Evolutionary conservation across 2,888 invertebrate species (phyloP).

Genomic region (Neoscelio sp.): DNA sequence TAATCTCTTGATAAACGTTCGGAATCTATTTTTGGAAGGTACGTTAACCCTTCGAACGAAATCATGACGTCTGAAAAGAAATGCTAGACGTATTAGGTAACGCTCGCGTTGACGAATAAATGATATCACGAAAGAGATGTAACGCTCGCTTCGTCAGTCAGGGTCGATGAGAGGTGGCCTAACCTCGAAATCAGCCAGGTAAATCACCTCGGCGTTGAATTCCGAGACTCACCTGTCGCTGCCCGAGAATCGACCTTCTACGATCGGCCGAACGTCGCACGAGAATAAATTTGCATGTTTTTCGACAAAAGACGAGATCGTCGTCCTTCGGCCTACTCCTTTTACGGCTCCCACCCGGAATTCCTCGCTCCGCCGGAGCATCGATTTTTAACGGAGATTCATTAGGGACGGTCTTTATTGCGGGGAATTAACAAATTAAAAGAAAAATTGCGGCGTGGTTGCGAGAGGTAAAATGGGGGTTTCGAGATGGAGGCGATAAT

Average conservation of each 20-base stretch:
- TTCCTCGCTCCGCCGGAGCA: conserved; percentile 58
- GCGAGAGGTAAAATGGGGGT: neutral
- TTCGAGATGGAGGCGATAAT: neutral
- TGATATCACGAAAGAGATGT: conserved; percentile 57
- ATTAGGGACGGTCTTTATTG: conserved; percentile 43
- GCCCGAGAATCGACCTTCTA: conserved; percentile 75
- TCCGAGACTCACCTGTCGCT: conserved; percentile 75
- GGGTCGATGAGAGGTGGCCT: conserved; percentile 72
- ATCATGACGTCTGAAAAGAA: conserved; percentile 9
- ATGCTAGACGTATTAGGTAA: conserved; percentile 44
- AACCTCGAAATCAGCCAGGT: conserved; percentile 76
- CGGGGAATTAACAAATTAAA: conserved; percentile 26
- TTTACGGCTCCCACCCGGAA: conserved; percentile 73
- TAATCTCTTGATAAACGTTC: too few species aligned
- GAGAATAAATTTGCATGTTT: conserved; percentile 79
- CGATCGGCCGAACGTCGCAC: conserved; percentile 73
- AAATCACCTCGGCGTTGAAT: conserved; percentile 79
- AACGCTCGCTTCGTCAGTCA: conserved; percentile 69
- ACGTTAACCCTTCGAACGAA: conserved; percentile 36
- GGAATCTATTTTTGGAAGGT: conserved; percentile 36
- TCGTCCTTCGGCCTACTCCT: conserved; percentile 75
- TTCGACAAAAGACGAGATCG: conserved; percentile 77
- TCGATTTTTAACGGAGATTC: conserved; percentile 62
- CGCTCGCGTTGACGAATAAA: conserved; percentile 65
- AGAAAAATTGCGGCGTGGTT: neutral